Evolutionary conservation across 2,113 vertebrate species (phyloP).

Genomic region (Cochlearius cochlearius): DNA sequence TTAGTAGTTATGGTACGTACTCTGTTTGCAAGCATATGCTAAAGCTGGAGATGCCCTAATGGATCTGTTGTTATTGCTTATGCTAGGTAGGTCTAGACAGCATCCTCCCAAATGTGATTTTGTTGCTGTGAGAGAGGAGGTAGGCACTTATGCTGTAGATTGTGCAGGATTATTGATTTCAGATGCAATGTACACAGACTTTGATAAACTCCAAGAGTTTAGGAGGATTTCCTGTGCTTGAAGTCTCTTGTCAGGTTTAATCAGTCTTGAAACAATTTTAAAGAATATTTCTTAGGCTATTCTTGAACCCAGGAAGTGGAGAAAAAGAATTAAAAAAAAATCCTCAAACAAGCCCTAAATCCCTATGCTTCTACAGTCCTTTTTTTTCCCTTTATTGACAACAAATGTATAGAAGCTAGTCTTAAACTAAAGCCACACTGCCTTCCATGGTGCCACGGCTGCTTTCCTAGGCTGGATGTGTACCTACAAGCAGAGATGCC

Average conservation of each 20-base stretch:
- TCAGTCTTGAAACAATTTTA: not conserved
- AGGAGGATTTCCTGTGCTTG: not conserved
- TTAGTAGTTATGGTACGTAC: fast-evolving
- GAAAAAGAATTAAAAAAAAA: not conserved
- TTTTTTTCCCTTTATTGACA: not conserved
- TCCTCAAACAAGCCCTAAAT: not conserved
- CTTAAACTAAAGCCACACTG: not conserved
- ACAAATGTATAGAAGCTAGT: not conserved
- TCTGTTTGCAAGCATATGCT: not conserved
- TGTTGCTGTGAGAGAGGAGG: not conserved
- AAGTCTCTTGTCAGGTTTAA: not conserved
- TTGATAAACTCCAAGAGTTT: not conserved
- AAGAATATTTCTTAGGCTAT: not conserved
- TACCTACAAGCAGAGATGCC: not conserved
- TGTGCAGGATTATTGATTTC: not conserved
- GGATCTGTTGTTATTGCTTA: not conserved
- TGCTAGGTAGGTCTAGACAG: not conserved
- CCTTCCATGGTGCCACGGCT: not conserved
- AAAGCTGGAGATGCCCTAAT: not conserved
- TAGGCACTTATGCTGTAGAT: not conserved
- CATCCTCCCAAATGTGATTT: not conserved
- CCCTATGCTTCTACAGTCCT: not conserved
- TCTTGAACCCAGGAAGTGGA: not conserved
- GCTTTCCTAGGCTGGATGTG: not conserved
- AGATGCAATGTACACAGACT: not conserved